Evolutionary conservation across 2,797 vertebrate genomes (phyloP).

Genomic region (Discoglossus pictus): DNA sequence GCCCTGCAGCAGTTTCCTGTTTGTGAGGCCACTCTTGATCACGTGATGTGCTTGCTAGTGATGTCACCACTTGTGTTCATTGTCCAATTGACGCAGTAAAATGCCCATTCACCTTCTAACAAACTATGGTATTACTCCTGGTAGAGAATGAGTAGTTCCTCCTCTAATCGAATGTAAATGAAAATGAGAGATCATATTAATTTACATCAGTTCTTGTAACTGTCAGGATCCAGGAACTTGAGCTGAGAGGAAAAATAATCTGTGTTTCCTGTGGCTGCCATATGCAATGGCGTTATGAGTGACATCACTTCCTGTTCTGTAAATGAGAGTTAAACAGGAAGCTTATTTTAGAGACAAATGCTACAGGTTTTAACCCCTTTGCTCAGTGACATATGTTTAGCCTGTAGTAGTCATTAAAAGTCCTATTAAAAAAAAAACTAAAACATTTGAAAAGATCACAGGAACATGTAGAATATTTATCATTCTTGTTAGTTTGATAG

Average conservation of each 20-base stretch:
- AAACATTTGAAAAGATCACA: too few relatives aligned
- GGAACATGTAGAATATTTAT: too few relatives aligned
- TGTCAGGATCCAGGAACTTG: conserved; percentile 36
- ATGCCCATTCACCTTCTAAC: conserved; percentile 3
- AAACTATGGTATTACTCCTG: neutral
- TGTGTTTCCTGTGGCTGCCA: conserved; percentile 43
- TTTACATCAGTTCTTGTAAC: conserved; percentile 9
- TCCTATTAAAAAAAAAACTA: too few relatives aligned
- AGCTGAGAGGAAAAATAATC: conserved; percentile 23
- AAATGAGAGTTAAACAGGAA: conserved; percentile 39
- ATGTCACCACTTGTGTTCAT: conserved; percentile 32
- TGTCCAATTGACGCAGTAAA: conserved; percentile 4
- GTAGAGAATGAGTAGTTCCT: neutral
- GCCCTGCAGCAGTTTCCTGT: conserved; percentile 38
- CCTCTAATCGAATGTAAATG: neutral
- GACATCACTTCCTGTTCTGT: conserved; percentile 41
- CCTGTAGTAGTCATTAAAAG: too few relatives aligned
- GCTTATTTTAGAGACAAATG: conserved; percentile 8
- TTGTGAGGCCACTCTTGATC: conserved; percentile 14
- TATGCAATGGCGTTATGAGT: conserved; percentile 24
- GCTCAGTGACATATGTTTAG: too few relatives aligned
- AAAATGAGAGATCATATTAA: neutral
- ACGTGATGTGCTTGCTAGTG: conserved; percentile 27
- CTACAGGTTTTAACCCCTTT: conserved; percentile 17
- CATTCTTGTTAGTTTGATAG: too few relatives aligned